Base-by-base conservation (phyloP, 2,113 vertebrate genomes). In the Leptodactylus fuscus region DNA sequence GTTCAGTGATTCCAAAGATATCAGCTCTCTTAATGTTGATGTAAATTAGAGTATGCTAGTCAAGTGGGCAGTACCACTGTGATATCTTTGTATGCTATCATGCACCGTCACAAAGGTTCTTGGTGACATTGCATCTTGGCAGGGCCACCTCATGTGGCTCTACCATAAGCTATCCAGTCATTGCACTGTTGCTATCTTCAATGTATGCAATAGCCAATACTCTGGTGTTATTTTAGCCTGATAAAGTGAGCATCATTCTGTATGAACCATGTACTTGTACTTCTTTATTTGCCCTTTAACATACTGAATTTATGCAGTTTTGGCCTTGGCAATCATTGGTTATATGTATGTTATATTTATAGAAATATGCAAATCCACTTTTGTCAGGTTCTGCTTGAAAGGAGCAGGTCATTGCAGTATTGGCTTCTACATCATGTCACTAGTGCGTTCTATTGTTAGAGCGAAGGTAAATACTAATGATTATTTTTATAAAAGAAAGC, bases 401-500 rank as follows among this genome's bases (percentile, higher is more conserved):
- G 46, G 74, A 76, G 29, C 65, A 70, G 69, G 81, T 36, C 49
- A 71, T 78, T 78, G 74, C 74, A 20, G 46, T 55, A 34, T n/a
- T 55, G 48, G 48, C 49, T 55, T 38, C 55, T 62, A 60, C 41
- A n/a, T 48, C 49, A 62, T 46, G 53, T 55, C 41, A 7, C 27
- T 46, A 44, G 36, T 53, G 76, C 27, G 60, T 60, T 85, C 58
- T 16, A 69, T 69, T 86, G 65, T 81, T 81, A 81, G 24, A 60
- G 65, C 11, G 29, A 48, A 71, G 48, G 83, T 79, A 80, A 70
- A 85, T 48, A 62, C 77, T 60, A 86, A 55, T 22, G 48, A 71
- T 79, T 81, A 80, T 86, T 86, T 80, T 73, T 73, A 46, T 46
- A 81, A 36, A 81, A 80, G 67, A 60, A 85, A n/a, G n/a, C 51